Evolutionary conservation across 2,888 invertebrate species (phyloP).

Genomic region (Asteroscopus sphinx): DNA sequence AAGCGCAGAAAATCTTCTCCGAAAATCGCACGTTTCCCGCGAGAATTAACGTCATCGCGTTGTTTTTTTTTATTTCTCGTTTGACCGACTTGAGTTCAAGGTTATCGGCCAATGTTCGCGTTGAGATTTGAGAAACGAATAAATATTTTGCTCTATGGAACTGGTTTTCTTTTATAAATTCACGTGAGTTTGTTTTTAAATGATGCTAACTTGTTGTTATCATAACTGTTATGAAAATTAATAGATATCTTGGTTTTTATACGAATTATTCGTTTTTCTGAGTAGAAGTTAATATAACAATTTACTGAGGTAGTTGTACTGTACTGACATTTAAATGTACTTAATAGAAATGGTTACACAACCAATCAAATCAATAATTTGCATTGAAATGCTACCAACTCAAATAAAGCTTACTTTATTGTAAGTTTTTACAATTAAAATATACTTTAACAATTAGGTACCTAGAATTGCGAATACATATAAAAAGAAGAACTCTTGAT

Average conservation of each 20-base stretch:
- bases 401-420: slow-evolving; percentile 8
- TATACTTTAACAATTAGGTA: slow-evolving; percentile 14
- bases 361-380: slow-evolving; percentile 18
- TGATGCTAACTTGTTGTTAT: slow-evolving; percentile 1
- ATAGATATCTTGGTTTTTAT: too few relatives aligned
- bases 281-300: too few relatives aligned
- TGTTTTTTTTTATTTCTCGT: slow-evolving; percentile 59
- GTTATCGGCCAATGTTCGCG: slow-evolving; percentile 58
- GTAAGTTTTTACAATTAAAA: slow-evolving; percentile 11
- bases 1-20: slow-evolving; percentile 29
- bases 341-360: slow-evolving; percentile 1
- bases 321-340: too few relatives aligned
- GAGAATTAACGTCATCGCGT: slow-evolving; percentile 67
- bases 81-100: slow-evolving; percentile 73
- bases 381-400: slow-evolving; percentile 25
- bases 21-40: slow-evolving; percentile 55
- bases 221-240: too few relatives aligned
- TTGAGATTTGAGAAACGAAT: slow-evolving; percentile 37
- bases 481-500: slow-evolving; percentile 2
- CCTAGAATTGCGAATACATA: slow-evolving; percentile 22
- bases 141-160: slow-evolving; percentile 38
- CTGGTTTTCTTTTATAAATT: slow-evolving; percentile 29
- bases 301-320: too few relatives aligned
- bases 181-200: neutral
- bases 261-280: too few relatives aligned